These are phyloP conservation scores for Mugil cephalus DNA, from an alignment of 2,113 vertebrate species.

Conservation along the genomic window DNA sequence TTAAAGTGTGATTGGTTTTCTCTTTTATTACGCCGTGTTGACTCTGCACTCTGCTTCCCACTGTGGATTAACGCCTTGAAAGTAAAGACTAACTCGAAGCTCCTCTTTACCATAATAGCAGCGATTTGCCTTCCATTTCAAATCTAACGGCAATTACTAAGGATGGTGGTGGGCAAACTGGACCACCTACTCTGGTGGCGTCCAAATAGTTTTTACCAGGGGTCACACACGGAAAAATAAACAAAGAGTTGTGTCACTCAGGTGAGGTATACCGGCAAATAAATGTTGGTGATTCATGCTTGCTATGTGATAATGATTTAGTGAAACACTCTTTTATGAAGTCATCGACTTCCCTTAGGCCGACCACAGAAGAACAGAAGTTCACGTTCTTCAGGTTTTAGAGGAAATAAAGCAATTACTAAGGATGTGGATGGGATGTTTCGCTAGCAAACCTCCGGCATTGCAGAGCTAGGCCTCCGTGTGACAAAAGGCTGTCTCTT, in stretches of 20 bases:
- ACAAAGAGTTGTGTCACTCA: too few species aligned
- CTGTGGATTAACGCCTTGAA: constrained; percentile 25
- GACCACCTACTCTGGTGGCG: constrained; percentile 29
- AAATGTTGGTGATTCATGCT: too few species aligned
- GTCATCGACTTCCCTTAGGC: too few species aligned
- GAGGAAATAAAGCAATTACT: not conserved
- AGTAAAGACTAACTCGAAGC: constrained; percentile 1
- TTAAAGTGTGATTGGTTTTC: constrained; percentile 62
- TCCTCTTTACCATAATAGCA: not conserved
- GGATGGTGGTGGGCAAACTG: not conserved
- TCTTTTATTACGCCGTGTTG: constrained; percentile 60
- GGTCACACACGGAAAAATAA: too few species aligned
- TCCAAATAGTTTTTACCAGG: too few species aligned
- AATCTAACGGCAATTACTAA: not conserved
- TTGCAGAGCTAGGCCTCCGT: not conserved
- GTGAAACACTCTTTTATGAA: too few species aligned
- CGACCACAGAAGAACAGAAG: too few species aligned
- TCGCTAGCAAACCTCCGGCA: constrained; percentile 7
- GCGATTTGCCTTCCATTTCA: not conserved
- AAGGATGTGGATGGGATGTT: not conserved
- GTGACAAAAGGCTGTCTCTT: constrained; percentile 39
- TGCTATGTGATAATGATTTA: too few species aligned
- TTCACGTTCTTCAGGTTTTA: constrained; percentile 11
- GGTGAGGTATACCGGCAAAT: too few species aligned
- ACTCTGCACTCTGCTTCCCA: constrained; percentile 41